phyloP scores from a whole-genome alignment of 2,888 invertebrate genomes.

The Perdita meconis region DNA sequence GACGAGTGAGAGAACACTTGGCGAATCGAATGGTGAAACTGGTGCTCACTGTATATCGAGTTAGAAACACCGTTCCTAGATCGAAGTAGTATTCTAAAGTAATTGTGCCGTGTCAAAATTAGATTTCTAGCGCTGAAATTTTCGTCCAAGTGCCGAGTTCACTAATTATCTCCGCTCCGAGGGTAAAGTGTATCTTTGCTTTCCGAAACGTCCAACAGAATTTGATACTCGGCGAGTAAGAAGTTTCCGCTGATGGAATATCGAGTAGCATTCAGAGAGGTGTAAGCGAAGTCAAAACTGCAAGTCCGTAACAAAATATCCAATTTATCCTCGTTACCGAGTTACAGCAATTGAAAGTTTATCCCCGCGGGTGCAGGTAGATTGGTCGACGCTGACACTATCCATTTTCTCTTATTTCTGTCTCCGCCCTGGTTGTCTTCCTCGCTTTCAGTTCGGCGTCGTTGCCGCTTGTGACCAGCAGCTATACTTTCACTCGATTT shows the following conservation, averaged over 20 bases:
- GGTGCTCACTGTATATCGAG: too few species aligned
- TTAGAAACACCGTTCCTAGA: too few species aligned
- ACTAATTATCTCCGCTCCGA: too few species aligned
- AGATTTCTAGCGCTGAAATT: too few species aligned
- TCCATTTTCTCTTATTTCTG: conserved; percentile 42
- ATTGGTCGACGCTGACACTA: conserved; percentile 51
- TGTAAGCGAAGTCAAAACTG: conserved; percentile 35
- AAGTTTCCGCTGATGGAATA: conserved; percentile 13
- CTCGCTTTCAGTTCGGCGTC: conserved; percentile 25
- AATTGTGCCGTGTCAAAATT: too few species aligned
- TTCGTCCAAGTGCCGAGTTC: too few species aligned
- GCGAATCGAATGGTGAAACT: too few species aligned
- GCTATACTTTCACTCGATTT: conserved; percentile 23
- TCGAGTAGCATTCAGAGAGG: not conserved
- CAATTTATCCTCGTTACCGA: conserved; percentile 62
- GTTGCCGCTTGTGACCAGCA: not conserved
- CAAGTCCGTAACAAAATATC: conserved; percentile 57
- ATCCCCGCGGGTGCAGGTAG: conserved; percentile 43
- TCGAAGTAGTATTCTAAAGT: too few species aligned
- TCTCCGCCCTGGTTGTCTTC: conserved; percentile 10
- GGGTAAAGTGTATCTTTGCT: not conserved
- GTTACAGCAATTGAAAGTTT: conserved; percentile 65
- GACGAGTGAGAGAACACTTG: too few species aligned
- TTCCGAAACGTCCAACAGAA: not conserved
- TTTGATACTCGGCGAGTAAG: not conserved